Base-by-base conservation (phyloP, 92 coral and sea anemone genomes). In the Pocillopora meandrina region DNA sequence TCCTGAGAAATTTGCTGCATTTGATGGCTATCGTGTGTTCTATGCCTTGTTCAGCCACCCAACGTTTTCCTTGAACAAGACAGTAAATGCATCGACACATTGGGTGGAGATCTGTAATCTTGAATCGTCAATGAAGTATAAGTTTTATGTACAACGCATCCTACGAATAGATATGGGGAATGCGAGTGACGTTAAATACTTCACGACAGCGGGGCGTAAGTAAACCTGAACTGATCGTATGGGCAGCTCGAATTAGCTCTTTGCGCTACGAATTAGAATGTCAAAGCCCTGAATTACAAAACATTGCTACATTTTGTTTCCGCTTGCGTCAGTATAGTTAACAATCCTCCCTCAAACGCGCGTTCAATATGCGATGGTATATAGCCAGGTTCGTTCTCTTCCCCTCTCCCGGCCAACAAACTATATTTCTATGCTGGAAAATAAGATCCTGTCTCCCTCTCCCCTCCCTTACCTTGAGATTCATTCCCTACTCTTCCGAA, bases 51-150 rank as follows among this genome's bases (percentile, higher is more conserved):
- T 9, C 14, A 7, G 56, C 68, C 42, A 78, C 20, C 12, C 21
- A 3, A n/a, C 82, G 10, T 23, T 21, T 14, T 76, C 68, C 1
- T 16, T 12, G 58, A 6, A 21, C 10, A 63, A 8, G 70, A 35
- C 18, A 13, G n/a, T 31, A 11, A 13, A 5, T 60, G 21, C 57
- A 9, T n/a, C 17, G 8, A 47, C 69, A 13, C 26, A 21, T 78
- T 20, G 26, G 52, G 72, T 64, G 2, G 72, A 78, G 72, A 78
- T 78, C 56, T 78, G 82, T n/a, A 35, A 21, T 63, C 82, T 78
- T 1, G 36, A 14, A 5, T 11, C 71, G 42, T 21, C 31, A 14
- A 47, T 61, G 13, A 65, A 36, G 1, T 78, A 63, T 60, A 64
- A 78, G 82, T 78, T 16, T n/a, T 78, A 20, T 61, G 62, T 78